Evolutionary conservation across 2,797 vertebrate genomes (phyloP).

Genomic region (Microctenopoma stevenorrisi): DNA sequence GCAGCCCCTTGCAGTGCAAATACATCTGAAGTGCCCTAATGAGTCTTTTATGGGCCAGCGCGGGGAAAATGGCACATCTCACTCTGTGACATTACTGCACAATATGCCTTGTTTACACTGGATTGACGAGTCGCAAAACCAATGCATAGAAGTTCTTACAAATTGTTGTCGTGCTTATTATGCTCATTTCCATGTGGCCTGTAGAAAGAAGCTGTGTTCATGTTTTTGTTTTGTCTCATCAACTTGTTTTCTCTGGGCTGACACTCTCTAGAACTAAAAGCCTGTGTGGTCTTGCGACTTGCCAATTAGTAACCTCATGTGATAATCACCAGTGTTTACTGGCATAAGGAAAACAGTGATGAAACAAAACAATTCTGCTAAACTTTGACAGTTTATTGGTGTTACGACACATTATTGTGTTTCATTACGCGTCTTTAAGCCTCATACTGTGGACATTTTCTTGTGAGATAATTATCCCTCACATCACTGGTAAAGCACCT

Average conservation of each 20-base stretch:
- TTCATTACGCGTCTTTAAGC: conserved; percentile 17
- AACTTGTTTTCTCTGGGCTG: conserved; percentile 51
- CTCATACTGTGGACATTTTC: conserved; percentile 26
- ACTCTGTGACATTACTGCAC: conserved; percentile 74
- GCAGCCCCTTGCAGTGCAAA: conserved; percentile 80
- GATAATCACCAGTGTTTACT: conserved; percentile 47
- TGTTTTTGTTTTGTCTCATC: conserved; percentile 60
- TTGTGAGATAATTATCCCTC: conserved; percentile 61
- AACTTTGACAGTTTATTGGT: conserved; percentile 21
- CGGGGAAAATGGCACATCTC: conserved; percentile 78
- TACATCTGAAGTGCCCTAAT: conserved; percentile 84
- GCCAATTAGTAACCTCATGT: conserved; percentile 45
- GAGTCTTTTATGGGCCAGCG: conserved; percentile 82
- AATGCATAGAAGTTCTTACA: conserved; percentile 65
- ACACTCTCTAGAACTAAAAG: conserved; percentile 14
- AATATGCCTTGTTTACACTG: conserved; percentile 81
- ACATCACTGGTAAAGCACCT: conserved; percentile 69
- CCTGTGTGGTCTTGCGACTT: conserved; percentile 30
- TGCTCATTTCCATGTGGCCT: conserved; percentile 48
- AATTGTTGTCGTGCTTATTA: conserved; percentile 70
- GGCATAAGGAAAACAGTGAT: conserved; percentile 30
- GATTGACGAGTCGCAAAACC: conserved; percentile 61
- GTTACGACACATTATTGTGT: background rate
- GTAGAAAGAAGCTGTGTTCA: conserved; percentile 45
- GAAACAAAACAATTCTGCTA: conserved; percentile 7